These are phyloP conservation scores for Brenthis daphne DNA, from an alignment of 2,888 invertebrate species.

Conservation along the genomic window DNA sequence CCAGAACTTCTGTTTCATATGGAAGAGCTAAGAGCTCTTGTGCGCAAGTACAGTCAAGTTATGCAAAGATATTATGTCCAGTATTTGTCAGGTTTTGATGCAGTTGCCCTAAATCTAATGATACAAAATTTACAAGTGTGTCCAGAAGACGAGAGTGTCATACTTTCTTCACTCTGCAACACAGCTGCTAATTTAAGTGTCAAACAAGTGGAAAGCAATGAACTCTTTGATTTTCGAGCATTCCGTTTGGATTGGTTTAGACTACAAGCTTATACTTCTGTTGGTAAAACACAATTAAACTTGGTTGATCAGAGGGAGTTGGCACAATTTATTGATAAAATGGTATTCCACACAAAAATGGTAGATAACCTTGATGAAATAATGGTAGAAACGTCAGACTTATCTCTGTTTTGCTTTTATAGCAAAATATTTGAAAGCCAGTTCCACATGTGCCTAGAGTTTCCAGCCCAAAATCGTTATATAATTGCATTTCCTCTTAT, in stretches of 20 bases:
- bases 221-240: slow-evolving; percentile 96
- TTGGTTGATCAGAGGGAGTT: slow-evolving; percentile 93
- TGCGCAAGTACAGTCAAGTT: slow-evolving; percentile 97
- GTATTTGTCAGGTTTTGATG: slow-evolving; percentile 97
- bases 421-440: slow-evolving; percentile 98
- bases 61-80: slow-evolving; percentile 99
- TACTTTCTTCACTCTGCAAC: slow-evolving; percentile 95
- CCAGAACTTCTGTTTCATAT: slow-evolving; percentile 99
- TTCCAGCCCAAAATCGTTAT: slow-evolving; percentile 98
- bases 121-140: slow-evolving; percentile 91
- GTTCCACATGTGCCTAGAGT: slow-evolving; percentile 99
- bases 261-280: slow-evolving; percentile 95
- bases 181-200: slow-evolving; percentile 92
- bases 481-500: slow-evolving; percentile 98
- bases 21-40: slow-evolving; percentile 96
- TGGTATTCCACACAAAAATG: slow-evolving; percentile 98
- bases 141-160: slow-evolving; percentile 97
- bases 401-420: slow-evolving; percentile 99
- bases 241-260: slow-evolving; percentile 98
- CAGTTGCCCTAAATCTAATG: slow-evolving; percentile 93
- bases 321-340: slow-evolving; percentile 95
- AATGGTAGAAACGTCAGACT: slow-evolving; percentile 97
- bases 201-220: slow-evolving; percentile 98
- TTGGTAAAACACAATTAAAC: slow-evolving; percentile 89
- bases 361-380: slow-evolving; percentile 99